phyloP scores from a whole-genome alignment of 2,113 vertebrate species.

The Vulpes lagopus region DNA sequence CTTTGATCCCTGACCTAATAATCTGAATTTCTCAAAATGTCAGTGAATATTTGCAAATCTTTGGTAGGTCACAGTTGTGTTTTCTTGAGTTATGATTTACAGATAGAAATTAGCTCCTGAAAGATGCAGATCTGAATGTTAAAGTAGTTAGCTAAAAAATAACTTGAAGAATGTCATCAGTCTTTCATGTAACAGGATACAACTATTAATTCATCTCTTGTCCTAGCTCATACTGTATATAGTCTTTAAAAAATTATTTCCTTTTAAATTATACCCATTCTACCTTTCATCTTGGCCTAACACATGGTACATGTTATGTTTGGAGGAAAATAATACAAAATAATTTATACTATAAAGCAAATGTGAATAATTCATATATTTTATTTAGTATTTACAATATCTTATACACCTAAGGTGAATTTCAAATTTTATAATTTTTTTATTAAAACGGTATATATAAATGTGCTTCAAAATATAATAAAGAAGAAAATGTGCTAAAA shows the following conservation, averaged over 20 bases:
- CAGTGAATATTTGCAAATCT: neutral
- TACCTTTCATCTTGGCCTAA: neutral
- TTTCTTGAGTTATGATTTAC: slow-evolving; percentile 12
- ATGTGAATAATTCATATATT: neutral
- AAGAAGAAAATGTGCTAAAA: neutral
- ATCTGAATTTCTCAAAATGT: slow-evolving; percentile 22
- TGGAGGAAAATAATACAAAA: slow-evolving; percentile 38
- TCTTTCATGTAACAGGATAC: neutral
- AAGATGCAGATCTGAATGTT: neutral
- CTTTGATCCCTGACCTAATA: neutral
- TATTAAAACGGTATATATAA: neutral
- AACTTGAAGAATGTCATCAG: neutral
- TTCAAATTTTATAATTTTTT: slow-evolving; percentile 17
- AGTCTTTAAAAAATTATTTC: slow-evolving; percentile 10
- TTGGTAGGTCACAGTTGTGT: neutral
- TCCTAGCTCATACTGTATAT: neutral
- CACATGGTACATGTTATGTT: neutral
- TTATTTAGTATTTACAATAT: slow-evolving; percentile 36
- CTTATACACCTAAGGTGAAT: neutral
- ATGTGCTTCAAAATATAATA: neutral
- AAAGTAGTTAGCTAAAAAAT: slow-evolving; percentile 12
- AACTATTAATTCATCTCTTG: neutral
- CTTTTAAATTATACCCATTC: slow-evolving; percentile 23
- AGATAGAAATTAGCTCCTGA: neutral
- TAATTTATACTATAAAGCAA: neutral